Percentiles rank a stretch among this genome's conserved stretches.
Conservation (phyloP, 2,797 vertebrate genomes). For the Sparus aurata region DNA sequence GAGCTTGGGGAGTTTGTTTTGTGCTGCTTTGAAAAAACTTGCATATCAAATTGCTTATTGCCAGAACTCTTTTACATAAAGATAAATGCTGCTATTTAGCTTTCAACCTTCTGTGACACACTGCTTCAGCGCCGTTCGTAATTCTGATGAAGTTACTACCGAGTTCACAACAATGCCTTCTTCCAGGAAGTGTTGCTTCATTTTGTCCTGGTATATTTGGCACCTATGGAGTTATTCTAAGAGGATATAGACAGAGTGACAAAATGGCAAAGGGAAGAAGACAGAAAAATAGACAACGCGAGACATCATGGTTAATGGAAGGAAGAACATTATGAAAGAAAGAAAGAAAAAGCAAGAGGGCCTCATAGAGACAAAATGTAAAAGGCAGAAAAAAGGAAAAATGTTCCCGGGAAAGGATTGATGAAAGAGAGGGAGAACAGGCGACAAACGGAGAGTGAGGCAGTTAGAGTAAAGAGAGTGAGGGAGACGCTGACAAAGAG, state of each 20-base stretch:
- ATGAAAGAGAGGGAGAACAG: slow-evolving; percentile 1
- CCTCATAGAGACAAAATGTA: neutral
- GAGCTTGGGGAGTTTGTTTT: neutral
- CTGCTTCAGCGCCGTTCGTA: neutral
- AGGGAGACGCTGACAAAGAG: slow-evolving; percentile 39
- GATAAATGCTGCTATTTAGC: slow-evolving; percentile 39
- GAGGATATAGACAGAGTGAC: neutral
- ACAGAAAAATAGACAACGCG: neutral
- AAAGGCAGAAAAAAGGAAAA: slow-evolving; percentile 11
- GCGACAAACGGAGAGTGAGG: neutral
- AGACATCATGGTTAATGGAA: neutral
- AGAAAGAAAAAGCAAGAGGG: neutral
- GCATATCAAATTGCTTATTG: slow-evolving; percentile 22
- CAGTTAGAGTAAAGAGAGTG: neutral
- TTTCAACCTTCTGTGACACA: slow-evolving; percentile 27
- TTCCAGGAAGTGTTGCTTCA: neutral
- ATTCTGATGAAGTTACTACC: slow-evolving; percentile 16
- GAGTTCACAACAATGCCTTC: slow-evolving; percentile 5
- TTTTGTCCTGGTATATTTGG: neutral
- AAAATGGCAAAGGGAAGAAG: neutral
- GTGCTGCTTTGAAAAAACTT: slow-evolving; percentile 20
- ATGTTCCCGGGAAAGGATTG: slow-evolving; percentile 10
- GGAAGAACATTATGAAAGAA: neutral
- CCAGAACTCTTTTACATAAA: neutral
- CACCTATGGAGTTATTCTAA: neutral